Evolutionary conservation across 2,797 vertebrate species (phyloP).

Genomic region (Dendrocincla tyrannina): DNA sequence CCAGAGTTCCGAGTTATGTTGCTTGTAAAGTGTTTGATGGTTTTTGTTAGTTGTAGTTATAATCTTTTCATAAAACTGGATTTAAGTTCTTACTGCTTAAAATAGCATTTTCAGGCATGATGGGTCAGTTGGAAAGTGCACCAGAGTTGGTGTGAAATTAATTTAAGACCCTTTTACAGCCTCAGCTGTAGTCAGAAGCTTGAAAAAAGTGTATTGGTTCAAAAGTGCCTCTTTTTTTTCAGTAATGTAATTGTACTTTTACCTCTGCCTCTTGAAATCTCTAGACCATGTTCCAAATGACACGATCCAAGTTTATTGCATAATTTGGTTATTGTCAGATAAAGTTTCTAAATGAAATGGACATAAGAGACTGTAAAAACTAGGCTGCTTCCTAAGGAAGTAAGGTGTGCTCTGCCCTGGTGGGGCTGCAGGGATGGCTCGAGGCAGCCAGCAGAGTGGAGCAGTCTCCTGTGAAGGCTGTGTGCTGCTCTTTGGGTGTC

Average conservation of each 20-base stretch:
- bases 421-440: background rate
- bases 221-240: background rate
- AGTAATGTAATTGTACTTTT: background rate
- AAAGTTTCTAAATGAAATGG: background rate
- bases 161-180: background rate
- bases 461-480: background rate
- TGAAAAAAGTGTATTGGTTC: background rate
- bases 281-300: background rate
- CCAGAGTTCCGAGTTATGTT: background rate
- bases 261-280: background rate
- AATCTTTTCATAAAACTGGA: background rate
- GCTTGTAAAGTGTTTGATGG: background rate
- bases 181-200: background rate
- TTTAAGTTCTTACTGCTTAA: background rate
- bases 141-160: background rate
- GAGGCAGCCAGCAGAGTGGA: background rate
- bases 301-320: background rate
- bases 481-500: background rate
- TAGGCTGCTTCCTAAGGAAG: background rate
- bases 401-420: background rate
- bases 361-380: background rate
- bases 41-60: background rate
- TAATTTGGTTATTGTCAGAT: background rate
- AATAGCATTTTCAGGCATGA: background rate
- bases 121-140: background rate